A percentile compares a stretch with the other conserved stretches of the same genome.
phyloP scores from a whole-genome alignment of 35 echinoderm and acorn worm genomes.

The Diadema setosum region DNA sequence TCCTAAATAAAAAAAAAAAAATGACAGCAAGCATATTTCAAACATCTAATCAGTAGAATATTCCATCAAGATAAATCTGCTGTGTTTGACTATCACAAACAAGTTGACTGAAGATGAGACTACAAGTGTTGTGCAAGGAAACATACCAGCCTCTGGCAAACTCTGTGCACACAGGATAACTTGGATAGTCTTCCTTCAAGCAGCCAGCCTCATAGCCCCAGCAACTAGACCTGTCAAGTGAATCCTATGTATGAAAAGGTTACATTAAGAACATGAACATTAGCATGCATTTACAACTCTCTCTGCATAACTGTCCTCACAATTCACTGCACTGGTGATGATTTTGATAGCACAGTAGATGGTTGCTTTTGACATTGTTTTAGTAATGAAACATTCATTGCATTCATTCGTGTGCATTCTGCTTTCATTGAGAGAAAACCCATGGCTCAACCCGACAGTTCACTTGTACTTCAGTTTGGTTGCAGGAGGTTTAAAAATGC shows the following conservation, averaged over 20 bases:
- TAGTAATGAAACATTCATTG: not conserved
- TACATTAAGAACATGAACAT: not conserved
- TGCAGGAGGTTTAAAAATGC: too few relatives aligned
- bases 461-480: too few relatives aligned
- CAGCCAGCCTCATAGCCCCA: slow-evolving; percentile 49
- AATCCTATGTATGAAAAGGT: not conserved
- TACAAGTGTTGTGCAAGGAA: not conserved
- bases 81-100: not conserved
- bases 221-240: not conserved
- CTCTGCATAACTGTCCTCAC: not conserved
- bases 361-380: not conserved
- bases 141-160: not conserved
- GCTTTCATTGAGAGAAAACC: too few relatives aligned
- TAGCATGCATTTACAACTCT: not conserved
- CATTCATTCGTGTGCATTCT: not conserved
- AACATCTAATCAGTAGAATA: not conserved
- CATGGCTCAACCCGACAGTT: too few relatives aligned
- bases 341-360: not conserved
- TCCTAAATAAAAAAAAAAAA: not conserved
- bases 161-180: not conserved
- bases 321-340: not conserved
- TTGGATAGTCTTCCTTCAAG: not conserved
- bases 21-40: not conserved
- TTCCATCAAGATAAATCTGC: not conserved
- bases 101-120: not conserved